A percentile compares a stretch with the other conserved stretches of the same genome.
Conservation (phyloP, 2,797 vertebrate genomes). For the Enteromius fasciolatus region DNA sequence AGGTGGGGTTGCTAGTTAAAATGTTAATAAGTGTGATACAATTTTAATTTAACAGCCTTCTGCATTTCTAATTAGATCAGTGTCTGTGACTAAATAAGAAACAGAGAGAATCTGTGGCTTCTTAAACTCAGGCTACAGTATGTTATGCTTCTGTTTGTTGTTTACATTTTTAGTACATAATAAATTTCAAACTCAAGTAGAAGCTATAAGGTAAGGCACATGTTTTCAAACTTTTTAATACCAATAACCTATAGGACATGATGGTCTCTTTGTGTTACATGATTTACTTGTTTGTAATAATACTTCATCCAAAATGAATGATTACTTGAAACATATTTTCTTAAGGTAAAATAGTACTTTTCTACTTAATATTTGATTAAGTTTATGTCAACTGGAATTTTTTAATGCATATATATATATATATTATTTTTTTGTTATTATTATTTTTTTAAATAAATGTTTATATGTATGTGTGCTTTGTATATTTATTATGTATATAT, state of each 20-base stretch:
- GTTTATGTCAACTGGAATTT: neutral
- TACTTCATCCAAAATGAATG: neutral
- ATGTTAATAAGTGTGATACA: slow-evolving; percentile 87
- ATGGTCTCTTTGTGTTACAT: neutral
- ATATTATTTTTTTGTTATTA: no score
- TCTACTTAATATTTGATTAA: neutral
- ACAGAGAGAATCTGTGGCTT: slow-evolving; percentile 65
- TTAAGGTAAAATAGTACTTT: neutral
- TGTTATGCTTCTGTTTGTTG: slow-evolving; percentile 43
- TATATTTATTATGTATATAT: no score
- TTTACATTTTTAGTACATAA: slow-evolving; percentile 1
- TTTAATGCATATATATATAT: neutral
- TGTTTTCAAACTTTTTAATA: neutral
- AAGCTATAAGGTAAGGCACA: neutral
- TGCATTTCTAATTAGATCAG: slow-evolving; percentile 87
- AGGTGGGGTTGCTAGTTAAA: slow-evolving; percentile 86
- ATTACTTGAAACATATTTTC: neutral
- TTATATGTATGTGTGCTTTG: no score
- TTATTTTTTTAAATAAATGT: neutral
- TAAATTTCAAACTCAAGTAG: slow-evolving; percentile 58
- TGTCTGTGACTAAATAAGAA: slow-evolving; percentile 85
- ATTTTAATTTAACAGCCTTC: slow-evolving; percentile 87
- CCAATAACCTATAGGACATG: neutral
- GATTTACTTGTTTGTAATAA: neutral
- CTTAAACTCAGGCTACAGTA: slow-evolving; percentile 26